phyloP scores from a whole-genome alignment of 1,140 invertebrate genomes.

The Drosophila kohkoa region DNA sequence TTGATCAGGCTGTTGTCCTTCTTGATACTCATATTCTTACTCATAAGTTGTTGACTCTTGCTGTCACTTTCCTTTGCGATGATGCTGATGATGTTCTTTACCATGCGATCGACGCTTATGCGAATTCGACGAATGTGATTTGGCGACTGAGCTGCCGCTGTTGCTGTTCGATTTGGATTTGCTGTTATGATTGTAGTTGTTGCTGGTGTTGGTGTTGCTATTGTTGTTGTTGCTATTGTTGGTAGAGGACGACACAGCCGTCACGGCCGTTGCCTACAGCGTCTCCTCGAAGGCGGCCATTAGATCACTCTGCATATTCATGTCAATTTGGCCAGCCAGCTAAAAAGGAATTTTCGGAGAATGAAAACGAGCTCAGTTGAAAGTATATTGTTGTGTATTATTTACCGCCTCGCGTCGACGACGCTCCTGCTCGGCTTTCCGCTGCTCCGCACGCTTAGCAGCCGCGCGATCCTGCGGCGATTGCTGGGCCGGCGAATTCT shows the following conservation, averaged over 20 bases:
- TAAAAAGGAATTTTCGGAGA: conserved; percentile 84
- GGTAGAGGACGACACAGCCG: conserved; percentile 36
- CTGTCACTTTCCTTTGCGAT: conserved; percentile 7
- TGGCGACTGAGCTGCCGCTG: conserved; percentile 4
- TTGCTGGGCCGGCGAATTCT: conserved; percentile 87
- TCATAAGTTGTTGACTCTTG: background rate
- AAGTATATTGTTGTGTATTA: background rate
- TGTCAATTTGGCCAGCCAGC: conserved; percentile 98
- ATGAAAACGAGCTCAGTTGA: background rate
- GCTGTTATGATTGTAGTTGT: background rate
- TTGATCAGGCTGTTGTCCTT: conserved; percentile 17
- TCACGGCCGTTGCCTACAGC: conserved; percentile 87
- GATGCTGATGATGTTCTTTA: conserved; percentile 23
- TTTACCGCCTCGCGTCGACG: conserved; percentile 96
- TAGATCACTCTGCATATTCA: conserved; percentile 99
- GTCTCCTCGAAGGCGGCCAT: conserved; percentile 99
- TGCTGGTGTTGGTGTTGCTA: conserved; percentile 8
- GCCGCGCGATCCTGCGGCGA: conserved; percentile 89
- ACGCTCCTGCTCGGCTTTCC: conserved; percentile 94
- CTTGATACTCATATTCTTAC: background rate
- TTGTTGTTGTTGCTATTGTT: conserved; percentile 15
- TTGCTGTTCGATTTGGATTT: conserved; percentile 1
- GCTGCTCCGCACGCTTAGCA: conserved; percentile 91
- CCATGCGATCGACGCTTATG: conserved; percentile 19
- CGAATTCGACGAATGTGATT: conserved; percentile 11